Base-by-base conservation (phyloP, 1,140 invertebrate species). In the Sarcophaga peregrina region DNA sequence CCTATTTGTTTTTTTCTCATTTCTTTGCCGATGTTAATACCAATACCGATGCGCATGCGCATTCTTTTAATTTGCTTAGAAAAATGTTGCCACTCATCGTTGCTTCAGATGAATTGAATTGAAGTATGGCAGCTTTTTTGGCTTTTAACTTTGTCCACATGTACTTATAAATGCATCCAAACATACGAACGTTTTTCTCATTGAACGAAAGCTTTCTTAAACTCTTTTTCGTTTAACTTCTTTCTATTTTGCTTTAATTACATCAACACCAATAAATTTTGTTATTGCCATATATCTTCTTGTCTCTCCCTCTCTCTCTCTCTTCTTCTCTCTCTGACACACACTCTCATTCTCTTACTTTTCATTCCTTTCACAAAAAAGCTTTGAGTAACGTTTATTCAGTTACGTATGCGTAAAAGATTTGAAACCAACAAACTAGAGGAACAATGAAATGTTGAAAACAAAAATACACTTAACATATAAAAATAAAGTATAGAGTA, bases 291-390 rank as follows among this genome's bases (percentile, higher is more conserved):
- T 37, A 37, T 37, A 1, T 37, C 58, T 62, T 5, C 6, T 17
- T 62, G 58, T 72, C 62, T 62, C 11, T 46, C 73, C 15, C 37
- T 13, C 13, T 13, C 25, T 76, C 15, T 5, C 37, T 11, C 37
- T 75, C 45, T 75, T n/a, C n/a, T n/a, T 76, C 15, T 5, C 37
- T 11, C 37, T 75, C 45, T 75, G n/a, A n/a, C n/a, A n/a, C n/a
- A n/a, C 15, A 17, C 62, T 68, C 62, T 48, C 17, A 11, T 50
- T 3, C 15, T 48, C 17, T 25, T 17, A n/a, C 74, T 76, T 46
- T 47, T 78, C 48, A 78, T 78, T 50, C 75, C 75, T 78, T 78
- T 78, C 75, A 78, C 75, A 47, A 78, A 78, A 78, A 78, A 78
- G 75, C 75, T 78, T 48, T 45, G 75, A 20, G 75, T 78, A 20